phyloP scores from a whole-genome alignment of 2,888 invertebrate genomes.

The Hypselothyrea guttata region DNA sequence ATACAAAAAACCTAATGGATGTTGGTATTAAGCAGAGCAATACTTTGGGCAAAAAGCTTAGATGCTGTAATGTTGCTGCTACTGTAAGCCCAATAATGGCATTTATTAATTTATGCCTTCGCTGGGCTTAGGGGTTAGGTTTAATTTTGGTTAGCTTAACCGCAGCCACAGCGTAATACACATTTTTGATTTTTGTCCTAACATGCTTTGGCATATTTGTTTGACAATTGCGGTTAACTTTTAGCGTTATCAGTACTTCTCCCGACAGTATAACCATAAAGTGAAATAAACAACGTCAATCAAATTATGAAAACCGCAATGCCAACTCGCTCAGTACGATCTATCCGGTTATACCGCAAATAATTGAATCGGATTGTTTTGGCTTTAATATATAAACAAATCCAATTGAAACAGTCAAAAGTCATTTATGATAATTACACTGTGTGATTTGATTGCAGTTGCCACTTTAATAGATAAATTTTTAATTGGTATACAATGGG shows the following conservation, averaged over 20 bases:
- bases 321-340: slow-evolving; percentile 1
- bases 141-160: slow-evolving; percentile 50
- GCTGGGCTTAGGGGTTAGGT: slow-evolving; percentile 20
- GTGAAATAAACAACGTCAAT: slow-evolving; percentile 2
- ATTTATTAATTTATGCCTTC: slow-evolving; percentile 39
- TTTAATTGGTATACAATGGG: neutral
- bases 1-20: slow-evolving; percentile 30
- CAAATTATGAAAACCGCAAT: slow-evolving; percentile 24
- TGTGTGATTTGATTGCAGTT: slow-evolving; percentile 42
- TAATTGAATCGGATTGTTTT: slow-evolving; percentile 15
- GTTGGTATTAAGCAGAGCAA: slow-evolving; percentile 16
- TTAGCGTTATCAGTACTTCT: neutral
- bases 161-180: slow-evolving; percentile 38
- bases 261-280: neutral
- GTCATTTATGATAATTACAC: slow-evolving; percentile 41
- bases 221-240: slow-evolving; percentile 39
- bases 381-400: slow-evolving; percentile 33
- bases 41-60: slow-evolving; percentile 1
- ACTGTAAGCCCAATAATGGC: slow-evolving; percentile 28
- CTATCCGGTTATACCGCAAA: slow-evolving; percentile 33
- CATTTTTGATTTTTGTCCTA: slow-evolving; percentile 35
- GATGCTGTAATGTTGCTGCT: neutral
- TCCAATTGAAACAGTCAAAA: slow-evolving; percentile 37
- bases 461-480: slow-evolving; percentile 38
- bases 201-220: slow-evolving; percentile 23